Conservation (phyloP, 2,797 vertebrate genomes). For the Lepidocolaptes lacrymiger region DNA sequence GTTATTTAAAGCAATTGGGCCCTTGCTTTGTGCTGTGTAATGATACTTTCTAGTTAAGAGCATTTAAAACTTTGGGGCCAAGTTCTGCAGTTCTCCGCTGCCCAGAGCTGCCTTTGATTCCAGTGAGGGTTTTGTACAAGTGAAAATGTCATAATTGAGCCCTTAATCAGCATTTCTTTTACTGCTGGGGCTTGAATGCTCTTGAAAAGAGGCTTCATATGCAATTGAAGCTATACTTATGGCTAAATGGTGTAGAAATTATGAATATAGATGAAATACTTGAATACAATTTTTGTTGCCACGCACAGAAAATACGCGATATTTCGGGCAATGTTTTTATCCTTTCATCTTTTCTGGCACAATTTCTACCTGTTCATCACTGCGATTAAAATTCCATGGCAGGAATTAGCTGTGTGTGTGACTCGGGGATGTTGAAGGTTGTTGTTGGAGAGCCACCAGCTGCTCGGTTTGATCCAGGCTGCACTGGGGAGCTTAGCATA, state of each 20-base stretch:
- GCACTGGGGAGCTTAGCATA: not conserved
- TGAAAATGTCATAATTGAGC: slow-evolving; percentile 29
- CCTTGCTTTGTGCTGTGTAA: not conserved
- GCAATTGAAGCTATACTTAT: slow-evolving; percentile 54
- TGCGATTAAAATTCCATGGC: not conserved
- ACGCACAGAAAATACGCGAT: not conserved
- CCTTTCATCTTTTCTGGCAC: slow-evolving; percentile 60
- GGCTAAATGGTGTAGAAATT: slow-evolving; percentile 49
- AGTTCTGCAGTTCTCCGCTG: not conserved
- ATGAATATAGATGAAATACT: slow-evolving; percentile 60
- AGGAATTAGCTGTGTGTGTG: not conserved
- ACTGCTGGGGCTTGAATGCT: slow-evolving; percentile 33
- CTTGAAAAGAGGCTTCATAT: slow-evolving; percentile 27
- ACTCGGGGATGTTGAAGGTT: not conserved
- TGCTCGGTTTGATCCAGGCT: not conserved
- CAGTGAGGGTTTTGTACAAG: not conserved
- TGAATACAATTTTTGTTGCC: slow-evolving; percentile 14
- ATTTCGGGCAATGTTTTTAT: slow-evolving; percentile 50
- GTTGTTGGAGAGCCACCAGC: not conserved
- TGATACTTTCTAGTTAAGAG: not conserved
- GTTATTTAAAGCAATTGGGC: not conserved
- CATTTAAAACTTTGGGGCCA: not conserved
- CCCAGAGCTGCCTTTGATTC: slow-evolving; percentile 37
- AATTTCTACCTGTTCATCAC: slow-evolving; percentile 35
- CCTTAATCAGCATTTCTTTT: slow-evolving; percentile 64